Evolutionary conservation across 2,113 vertebrate species (phyloP).

Genomic region (Ageneiosus marmoratus): DNA sequence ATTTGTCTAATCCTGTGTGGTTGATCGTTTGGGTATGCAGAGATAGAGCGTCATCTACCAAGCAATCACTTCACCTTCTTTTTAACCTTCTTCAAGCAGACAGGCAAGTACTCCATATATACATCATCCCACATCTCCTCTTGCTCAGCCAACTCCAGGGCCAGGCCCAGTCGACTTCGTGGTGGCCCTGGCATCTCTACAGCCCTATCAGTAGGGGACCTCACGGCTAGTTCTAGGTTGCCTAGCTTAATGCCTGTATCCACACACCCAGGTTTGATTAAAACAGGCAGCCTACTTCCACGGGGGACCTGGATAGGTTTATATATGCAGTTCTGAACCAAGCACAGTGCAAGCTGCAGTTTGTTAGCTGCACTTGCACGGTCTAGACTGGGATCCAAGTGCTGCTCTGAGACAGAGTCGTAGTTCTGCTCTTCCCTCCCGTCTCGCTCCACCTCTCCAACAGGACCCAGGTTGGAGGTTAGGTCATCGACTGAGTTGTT

Average conservation of each 20-base stretch:
- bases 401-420: constrained; percentile 76
- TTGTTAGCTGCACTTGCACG: constrained; percentile 55
- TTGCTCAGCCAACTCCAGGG: constrained; percentile 74
- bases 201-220: constrained; percentile 48
- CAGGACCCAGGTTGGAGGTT: constrained; percentile 71
- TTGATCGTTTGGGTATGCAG: background rate
- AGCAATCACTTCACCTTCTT: constrained; percentile 24
- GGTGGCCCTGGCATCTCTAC: constrained; percentile 67
- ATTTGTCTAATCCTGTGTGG: background rate
- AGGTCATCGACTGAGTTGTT: constrained; percentile 83
- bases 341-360: constrained; percentile 78
- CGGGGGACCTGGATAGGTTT: constrained; percentile 79
- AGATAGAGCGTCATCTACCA: background rate
- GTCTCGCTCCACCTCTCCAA: constrained; percentile 70
- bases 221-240: constrained; percentile 56
- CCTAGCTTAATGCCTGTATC: constrained; percentile 60
- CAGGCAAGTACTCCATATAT: constrained; percentile 84
- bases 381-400: constrained; percentile 54
- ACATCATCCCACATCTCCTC: constrained; percentile 86
- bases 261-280: constrained; percentile 68
- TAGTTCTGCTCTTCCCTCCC: constrained; percentile 71
- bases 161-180: constrained; percentile 64
- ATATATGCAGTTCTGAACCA: constrained; percentile 81
- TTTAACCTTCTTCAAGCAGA: constrained; percentile 81
- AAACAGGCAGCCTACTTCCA: constrained; percentile 87